A percentile compares a stretch with the other conserved stretches of the same genome.
Conservation (phyloP, 2,113 vertebrate genomes). For the Pachypanchax playfairii region DNA sequence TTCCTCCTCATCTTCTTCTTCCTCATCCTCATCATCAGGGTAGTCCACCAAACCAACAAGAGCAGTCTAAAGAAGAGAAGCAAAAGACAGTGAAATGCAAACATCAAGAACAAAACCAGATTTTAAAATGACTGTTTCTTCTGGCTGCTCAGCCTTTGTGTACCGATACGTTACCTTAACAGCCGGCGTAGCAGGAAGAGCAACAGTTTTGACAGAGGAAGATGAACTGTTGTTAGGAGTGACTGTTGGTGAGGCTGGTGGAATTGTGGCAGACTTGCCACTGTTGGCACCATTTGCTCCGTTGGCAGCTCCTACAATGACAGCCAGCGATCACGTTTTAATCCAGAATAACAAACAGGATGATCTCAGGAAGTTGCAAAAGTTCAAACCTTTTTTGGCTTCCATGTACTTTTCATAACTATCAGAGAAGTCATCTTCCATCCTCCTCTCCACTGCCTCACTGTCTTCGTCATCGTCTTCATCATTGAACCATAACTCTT, state of each 20-base stretch:
- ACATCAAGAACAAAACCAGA: neutral
- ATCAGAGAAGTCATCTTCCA: conserved; percentile 95
- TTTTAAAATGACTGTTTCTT: neutral
- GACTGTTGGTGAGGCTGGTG: conserved; percentile 83
- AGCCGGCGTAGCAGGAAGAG: conserved; percentile 82
- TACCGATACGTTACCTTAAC: conserved; percentile 75
- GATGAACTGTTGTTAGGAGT: conserved; percentile 82
- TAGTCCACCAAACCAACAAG: conserved; percentile 97
- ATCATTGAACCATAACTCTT: conserved; percentile 98
- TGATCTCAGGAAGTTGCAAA: conserved; percentile 23
- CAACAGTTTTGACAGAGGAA: conserved; percentile 86
- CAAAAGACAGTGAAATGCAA: conserved; percentile 6
- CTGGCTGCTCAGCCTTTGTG: neutral
- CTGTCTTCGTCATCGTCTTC: conserved; percentile 94
- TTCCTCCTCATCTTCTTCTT: conserved; percentile 84
- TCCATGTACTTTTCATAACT: conserved; percentile 97
- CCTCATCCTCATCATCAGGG: conserved; percentile 97
- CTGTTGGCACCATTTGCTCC: conserved; percentile 86
- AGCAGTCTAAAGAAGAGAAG: conserved; percentile 89
- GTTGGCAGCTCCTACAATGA: conserved; percentile 86
- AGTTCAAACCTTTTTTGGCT: conserved; percentile 91
- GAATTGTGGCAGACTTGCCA: conserved; percentile 85
- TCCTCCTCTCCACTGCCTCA: conserved; percentile 88
- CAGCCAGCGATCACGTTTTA: conserved; percentile 80
- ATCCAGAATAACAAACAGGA: conserved; percentile 68